A percentile compares a stretch with the other conserved stretches of the same genome.
Conservation (phyloP, 1,140 invertebrate species). For the Bombus cullumanus region DNA sequence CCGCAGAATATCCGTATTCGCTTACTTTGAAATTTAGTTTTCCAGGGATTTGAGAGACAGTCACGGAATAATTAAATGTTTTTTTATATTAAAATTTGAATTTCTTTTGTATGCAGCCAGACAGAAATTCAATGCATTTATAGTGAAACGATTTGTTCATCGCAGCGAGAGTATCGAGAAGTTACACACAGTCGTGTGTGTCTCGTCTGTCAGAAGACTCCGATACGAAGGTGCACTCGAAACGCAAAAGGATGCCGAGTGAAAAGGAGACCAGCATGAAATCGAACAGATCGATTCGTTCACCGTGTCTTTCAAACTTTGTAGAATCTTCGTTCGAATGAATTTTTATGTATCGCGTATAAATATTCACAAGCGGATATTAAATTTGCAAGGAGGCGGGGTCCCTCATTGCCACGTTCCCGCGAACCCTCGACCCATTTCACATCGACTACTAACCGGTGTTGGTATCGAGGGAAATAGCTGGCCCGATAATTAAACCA, state of each 20-base stretch:
- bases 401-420: neutral
- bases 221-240: neutral
- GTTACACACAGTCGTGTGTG: neutral
- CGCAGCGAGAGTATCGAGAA: neutral
- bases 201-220: neutral
- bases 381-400: conserved; percentile 4
- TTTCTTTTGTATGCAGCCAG: neutral
- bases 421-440: conserved; percentile 2
- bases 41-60: neutral
- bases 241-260: neutral
- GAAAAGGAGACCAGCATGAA: neutral
- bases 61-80: neutral
- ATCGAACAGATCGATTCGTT: neutral
- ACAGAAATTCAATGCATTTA: neutral
- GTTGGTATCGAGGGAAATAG: conserved; percentile 25
- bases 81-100: neutral
- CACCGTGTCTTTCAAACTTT: neutral
- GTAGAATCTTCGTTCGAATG: neutral
- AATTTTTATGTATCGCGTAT: neutral
- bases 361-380: conserved; percentile 25
- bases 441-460: conserved; percentile 19
- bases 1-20: neutral
- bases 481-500: conserved; percentile 50
- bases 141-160: neutral
- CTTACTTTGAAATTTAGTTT: neutral